Percentiles rank a stretch among this genome's conserved stretches.
Evolutionary conservation across 2,113 vertebrate species (phyloP).

Genomic region (Cavia porcellus): DNA sequence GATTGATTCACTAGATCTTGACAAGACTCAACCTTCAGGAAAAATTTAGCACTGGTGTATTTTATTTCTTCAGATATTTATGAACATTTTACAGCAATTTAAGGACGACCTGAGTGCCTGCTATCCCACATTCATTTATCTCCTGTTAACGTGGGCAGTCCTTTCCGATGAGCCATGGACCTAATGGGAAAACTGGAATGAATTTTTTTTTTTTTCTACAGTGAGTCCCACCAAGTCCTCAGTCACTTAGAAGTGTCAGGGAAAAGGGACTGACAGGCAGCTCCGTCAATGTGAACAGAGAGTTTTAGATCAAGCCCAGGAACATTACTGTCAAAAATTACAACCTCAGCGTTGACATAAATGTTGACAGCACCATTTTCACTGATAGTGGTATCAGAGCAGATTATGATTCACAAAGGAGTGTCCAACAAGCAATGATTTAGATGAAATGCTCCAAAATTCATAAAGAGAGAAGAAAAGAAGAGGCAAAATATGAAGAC

Average conservation of each 20-base stretch:
- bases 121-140: conserved; percentile 59
- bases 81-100: conserved; percentile 51
- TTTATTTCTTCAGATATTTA: conserved; percentile 73
- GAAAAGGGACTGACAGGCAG: conserved; percentile 63
- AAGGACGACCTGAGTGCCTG: not conserved
- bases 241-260: conserved; percentile 42
- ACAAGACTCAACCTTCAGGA: conserved; percentile 64
- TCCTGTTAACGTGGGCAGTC: conserved; percentile 23
- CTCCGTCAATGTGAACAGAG: conserved; percentile 74
- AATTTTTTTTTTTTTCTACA: conserved; percentile 3
- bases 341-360: conserved; percentile 86
- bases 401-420: conserved; percentile 88
- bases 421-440: conserved; percentile 85
- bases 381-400: conserved; percentile 86
- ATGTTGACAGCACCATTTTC: conserved; percentile 88
- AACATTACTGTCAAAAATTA: conserved; percentile 89
- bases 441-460: conserved; percentile 85
- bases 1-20: conserved; percentile 18
- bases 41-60: conserved; percentile 36
- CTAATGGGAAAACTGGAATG: conserved; percentile 51
- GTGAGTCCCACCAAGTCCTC: conserved; percentile 33
- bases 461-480: conserved; percentile 76
- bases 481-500: conserved; percentile 40
- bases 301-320: conserved; percentile 84
- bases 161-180: conserved; percentile 70